Conservation (phyloP, 2,113 vertebrate species). For the Daubentonia madagascariensis region DNA sequence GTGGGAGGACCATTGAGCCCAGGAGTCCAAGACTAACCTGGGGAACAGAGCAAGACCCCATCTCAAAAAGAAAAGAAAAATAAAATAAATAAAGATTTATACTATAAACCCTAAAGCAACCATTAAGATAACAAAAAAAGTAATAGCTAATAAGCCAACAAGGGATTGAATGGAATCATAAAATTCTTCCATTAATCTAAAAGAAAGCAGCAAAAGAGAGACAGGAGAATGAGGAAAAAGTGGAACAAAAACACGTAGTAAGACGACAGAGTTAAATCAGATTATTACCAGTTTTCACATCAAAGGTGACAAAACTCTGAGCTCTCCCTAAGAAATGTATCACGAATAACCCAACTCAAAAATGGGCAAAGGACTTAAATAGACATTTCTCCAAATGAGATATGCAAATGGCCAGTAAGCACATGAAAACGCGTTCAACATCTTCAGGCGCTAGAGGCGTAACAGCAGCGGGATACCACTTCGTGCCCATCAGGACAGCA, state of each 20-base stretch:
- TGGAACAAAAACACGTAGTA: not conserved
- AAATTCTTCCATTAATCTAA: not conserved
- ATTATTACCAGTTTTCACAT: not conserved
- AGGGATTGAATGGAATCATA: not conserved
- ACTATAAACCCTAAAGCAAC: accelerated
- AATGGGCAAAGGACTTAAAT: not conserved
- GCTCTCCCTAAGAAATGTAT: not conserved
- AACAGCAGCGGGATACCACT: not conserved
- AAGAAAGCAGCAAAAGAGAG: not conserved
- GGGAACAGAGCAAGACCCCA: too few species aligned
- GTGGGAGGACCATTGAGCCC: too few species aligned
- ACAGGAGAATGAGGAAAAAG: not conserved
- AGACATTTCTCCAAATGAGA: not conserved
- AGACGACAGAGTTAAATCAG: not conserved
- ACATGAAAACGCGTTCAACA: not conserved
- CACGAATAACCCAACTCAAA: not conserved
- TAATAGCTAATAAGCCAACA: accelerated
- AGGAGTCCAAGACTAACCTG: too few species aligned
- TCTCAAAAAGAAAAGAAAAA: too few species aligned
- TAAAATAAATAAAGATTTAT: not conserved
- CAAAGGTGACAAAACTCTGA: not conserved
- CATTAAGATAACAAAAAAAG: not conserved
- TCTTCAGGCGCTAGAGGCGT: too few species aligned
- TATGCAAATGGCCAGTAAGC: not conserved
- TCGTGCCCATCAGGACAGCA: too few species aligned